A percentile compares a stretch with the other conserved stretches of the same genome.
These are phyloP conservation scores for Tadarida brasiliensis DNA, from an alignment of 2,797 vertebrate species.

Conservation along the genomic window DNA sequence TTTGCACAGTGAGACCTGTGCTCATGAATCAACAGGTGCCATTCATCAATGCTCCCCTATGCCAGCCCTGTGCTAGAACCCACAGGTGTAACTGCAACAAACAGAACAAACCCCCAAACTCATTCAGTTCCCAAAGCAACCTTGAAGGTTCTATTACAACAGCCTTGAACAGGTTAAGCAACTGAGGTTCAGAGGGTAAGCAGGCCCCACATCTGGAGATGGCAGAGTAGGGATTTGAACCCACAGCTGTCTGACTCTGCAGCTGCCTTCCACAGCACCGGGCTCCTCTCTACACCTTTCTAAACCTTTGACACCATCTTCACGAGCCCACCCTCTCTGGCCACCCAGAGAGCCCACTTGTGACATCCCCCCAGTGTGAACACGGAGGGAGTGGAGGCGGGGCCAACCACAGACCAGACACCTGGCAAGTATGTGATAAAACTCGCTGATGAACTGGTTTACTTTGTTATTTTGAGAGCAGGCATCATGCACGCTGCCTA, in stretches of 20 bases:
- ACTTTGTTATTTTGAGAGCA: not conserved
- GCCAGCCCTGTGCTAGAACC: not conserved
- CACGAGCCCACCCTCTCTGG: not conserved
- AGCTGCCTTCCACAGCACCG: accelerated
- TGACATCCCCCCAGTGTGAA: not conserved
- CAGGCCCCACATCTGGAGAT: not conserved
- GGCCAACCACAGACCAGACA: not conserved
- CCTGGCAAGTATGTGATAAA: not conserved
- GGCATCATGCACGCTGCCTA: not conserved
- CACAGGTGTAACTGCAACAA: accelerated
- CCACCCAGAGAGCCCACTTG: not conserved
- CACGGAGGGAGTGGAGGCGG: not conserved
- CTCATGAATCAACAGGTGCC: not conserved
- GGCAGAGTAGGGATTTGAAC: not conserved
- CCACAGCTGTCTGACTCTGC: not conserved
- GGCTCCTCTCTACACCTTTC: not conserved
- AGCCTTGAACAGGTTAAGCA: not conserved
- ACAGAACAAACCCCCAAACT: not conserved
- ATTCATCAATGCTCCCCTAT: accelerated
- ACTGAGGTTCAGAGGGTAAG: not conserved
- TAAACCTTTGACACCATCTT: not conserved
- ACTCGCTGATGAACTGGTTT: not conserved
- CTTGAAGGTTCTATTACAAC: not conserved
- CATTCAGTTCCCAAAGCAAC: not conserved
- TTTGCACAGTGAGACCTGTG: not conserved